Conservation (phyloP, 2,888 invertebrate species). For the Baronia brevicornis region DNA sequence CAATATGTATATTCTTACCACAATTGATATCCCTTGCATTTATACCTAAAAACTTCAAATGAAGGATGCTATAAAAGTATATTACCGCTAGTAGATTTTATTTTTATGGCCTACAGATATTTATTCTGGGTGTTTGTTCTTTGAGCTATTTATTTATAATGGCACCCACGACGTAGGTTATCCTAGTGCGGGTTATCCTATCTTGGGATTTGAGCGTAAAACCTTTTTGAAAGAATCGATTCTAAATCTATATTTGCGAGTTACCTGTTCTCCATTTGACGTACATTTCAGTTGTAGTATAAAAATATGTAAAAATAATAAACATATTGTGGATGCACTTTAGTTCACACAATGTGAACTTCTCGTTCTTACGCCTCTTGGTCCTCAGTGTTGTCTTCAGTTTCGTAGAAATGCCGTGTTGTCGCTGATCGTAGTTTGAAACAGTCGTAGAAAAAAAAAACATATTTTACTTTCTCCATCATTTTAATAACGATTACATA, state of each 20-base stretch:
- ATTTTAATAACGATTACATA: neutral
- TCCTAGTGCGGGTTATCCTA: too few species aligned
- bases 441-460: slow-evolving; percentile 27
- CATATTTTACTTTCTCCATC: slow-evolving; percentile 6
- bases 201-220: too few species aligned
- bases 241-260: slow-evolving; percentile 10
- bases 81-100: too few species aligned
- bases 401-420: slow-evolving; percentile 18
- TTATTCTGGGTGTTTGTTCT: too few species aligned
- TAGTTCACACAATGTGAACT: slow-evolving; percentile 37
- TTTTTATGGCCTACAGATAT: too few species aligned
- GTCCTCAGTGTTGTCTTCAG: slow-evolving; percentile 29
- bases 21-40: neutral
- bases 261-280: too few species aligned
- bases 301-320: neutral
- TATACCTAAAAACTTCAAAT: too few species aligned
- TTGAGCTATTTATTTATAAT: too few species aligned
- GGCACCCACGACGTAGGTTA: too few species aligned
- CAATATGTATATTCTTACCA: slow-evolving; percentile 3
- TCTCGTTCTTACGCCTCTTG: slow-evolving; percentile 49
- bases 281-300: neutral
- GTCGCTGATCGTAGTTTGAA: slow-evolving; percentile 46
- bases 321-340: slow-evolving; percentile 51
- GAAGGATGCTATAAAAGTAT: too few species aligned
- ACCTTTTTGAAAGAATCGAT: too few species aligned